Evolutionary conservation across 2,113 vertebrate genomes (phyloP).

Genomic region (Serilophus lunatus): DNA sequence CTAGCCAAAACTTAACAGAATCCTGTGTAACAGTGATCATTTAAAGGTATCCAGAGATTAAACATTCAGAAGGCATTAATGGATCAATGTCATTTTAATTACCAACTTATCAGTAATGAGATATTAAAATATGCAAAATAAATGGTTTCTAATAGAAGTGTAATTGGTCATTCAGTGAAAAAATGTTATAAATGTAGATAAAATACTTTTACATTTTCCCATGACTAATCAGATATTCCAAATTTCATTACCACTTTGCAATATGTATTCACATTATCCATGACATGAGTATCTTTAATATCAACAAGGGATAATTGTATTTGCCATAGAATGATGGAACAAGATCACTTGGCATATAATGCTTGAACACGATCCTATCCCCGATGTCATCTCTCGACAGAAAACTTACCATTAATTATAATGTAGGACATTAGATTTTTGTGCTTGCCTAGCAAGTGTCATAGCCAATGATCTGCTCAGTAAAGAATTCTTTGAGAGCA

Average conservation of each 20-base stretch:
- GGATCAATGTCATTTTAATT: background rate
- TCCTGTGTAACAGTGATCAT: background rate
- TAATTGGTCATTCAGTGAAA: slow-evolving; percentile 10
- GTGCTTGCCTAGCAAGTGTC: background rate
- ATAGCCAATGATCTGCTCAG: background rate
- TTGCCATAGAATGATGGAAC: slow-evolving; percentile 3
- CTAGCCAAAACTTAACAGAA: background rate
- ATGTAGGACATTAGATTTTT: background rate
- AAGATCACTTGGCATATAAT: background rate
- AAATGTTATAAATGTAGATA: slow-evolving; percentile 5
- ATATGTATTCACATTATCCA: background rate
- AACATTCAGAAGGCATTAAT: background rate
- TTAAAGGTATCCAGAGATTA: slow-evolving; percentile 4
- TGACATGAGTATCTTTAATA: slow-evolving; percentile 20
- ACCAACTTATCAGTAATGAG: slow-evolving; percentile 17
- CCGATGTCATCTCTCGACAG: background rate
- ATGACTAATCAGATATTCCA: slow-evolving; percentile 18
- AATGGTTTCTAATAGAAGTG: background rate
- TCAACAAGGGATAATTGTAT: background rate
- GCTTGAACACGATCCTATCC: background rate
- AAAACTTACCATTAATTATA: slow-evolving; percentile 13
- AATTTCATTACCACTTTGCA: slow-evolving; percentile 11
- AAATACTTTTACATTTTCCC: background rate
- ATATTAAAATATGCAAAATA: slow-evolving; percentile 43
- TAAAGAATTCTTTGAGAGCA: background rate